Conservation (phyloP, 2,888 invertebrate genomes). For the Melitaea athalia region DNA sequence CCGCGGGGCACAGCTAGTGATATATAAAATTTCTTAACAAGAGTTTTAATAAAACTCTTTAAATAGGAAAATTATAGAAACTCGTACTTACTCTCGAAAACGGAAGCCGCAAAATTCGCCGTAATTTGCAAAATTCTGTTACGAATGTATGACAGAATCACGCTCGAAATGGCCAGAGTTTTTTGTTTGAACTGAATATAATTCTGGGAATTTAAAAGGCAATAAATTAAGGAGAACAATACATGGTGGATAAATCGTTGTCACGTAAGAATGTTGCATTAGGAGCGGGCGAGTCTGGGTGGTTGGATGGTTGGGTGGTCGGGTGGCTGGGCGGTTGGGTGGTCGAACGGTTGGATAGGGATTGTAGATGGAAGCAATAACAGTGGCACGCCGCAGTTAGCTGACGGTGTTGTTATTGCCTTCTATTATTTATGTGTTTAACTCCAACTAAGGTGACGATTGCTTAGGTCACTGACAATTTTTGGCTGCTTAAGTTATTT, state of each 20-base stretch:
- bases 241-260: constrained; percentile 79
- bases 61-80: neutral
- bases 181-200: constrained; percentile 66
- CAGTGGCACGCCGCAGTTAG: constrained; percentile 73
- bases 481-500: constrained; percentile 30
- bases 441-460: constrained; percentile 59
- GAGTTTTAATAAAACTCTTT: neutral
- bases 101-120: constrained; percentile 32
- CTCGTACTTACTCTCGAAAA: constrained; percentile 7
- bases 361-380: constrained; percentile 62
- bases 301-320: constrained; percentile 34
- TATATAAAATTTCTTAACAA: no score
- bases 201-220: constrained; percentile 67
- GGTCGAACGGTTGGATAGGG: constrained; percentile 35
- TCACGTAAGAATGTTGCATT: constrained; percentile 80
- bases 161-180: constrained; percentile 45
- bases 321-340: constrained; percentile 24
- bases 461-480: constrained; percentile 41
- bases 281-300: constrained; percentile 48
- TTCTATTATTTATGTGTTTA: constrained; percentile 73
- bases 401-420: constrained; percentile 70
- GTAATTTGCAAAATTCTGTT: constrained; percentile 28
- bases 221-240: constrained; percentile 77
- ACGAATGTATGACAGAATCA: constrained; percentile 34
- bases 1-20: no score